A percentile compares a stretch with the other conserved stretches of the same genome.
Conservation (phyloP, 2,888 invertebrate species). For the Cantharis nigra region DNA sequence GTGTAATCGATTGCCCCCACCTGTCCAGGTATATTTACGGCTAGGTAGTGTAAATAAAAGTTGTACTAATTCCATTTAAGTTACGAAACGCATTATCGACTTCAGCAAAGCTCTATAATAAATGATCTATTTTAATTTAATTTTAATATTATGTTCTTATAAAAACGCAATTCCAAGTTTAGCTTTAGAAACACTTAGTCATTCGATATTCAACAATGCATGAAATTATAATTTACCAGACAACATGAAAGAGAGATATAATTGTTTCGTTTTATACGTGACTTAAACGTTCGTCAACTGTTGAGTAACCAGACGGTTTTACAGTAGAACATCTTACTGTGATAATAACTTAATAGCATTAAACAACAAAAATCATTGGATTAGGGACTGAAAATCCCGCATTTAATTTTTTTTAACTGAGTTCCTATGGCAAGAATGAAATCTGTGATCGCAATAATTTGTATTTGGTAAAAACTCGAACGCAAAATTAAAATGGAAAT, state of each 20-base stretch:
- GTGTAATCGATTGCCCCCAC: constrained; percentile 32
- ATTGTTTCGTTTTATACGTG: background rate
- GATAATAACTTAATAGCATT: background rate
- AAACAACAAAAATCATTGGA: background rate
- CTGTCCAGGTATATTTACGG: constrained; percentile 30
- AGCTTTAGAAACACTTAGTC: background rate
- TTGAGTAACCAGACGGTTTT: background rate
- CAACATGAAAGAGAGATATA: background rate
- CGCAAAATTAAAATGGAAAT: background rate
- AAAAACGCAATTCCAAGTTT: background rate
- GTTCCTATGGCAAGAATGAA: no score
- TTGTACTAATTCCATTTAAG: constrained; percentile 14
- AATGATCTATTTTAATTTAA: constrained; percentile 4
- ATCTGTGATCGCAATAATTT: background rate
- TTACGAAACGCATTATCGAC: constrained; percentile 19
- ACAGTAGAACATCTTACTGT: background rate
- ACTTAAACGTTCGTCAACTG: background rate
- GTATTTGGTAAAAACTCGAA: no score
- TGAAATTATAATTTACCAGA: background rate
- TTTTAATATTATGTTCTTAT: background rate
- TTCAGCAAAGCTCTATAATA: background rate
- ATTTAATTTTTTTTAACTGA: background rate
- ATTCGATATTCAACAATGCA: background rate
- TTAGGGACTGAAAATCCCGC: background rate
- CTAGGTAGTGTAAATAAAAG: constrained; percentile 25